Conservation (phyloP, 37 sponge, comb jelly and placozoan species). For the Crambe crambe region DNA sequence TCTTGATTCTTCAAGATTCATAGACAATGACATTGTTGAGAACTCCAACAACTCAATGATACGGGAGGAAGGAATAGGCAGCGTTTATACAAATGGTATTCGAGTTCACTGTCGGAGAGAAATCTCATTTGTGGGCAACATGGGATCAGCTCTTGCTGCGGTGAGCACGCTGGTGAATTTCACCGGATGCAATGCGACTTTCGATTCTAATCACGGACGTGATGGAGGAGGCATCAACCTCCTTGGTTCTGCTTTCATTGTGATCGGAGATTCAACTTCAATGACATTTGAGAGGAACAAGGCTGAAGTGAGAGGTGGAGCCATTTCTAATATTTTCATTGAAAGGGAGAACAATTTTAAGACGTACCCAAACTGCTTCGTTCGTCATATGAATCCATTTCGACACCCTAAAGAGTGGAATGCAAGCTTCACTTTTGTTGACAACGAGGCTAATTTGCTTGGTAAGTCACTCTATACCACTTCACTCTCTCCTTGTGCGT, state of each 20-base stretch:
- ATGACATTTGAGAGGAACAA: conserved; percentile 44
- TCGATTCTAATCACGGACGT: conserved; percentile 31
- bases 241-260: conserved; percentile 11
- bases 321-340: conserved; percentile 27
- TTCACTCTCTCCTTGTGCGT: conserved; percentile 47
- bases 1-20: neutral
- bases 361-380: conserved; percentile 36
- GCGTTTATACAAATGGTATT: neutral
- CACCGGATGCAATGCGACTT: neutral
- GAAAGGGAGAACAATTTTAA: conserved; percentile 10
- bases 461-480: conserved; percentile 49
- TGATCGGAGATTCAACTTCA: neutral
- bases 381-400: conserved; percentile 17
- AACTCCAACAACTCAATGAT: neutral
- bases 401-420: conserved; percentile 12
- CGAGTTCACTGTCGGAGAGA: neutral
- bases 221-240: conserved; percentile 69
- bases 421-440: neutral
- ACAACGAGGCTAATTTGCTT: conserved; percentile 19
- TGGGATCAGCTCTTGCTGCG: conserved; percentile 44
- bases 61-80: neutral
- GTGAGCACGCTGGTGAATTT: conserved; percentile 34
- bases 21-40: neutral
- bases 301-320: conserved; percentile 52
- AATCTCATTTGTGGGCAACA: conserved; percentile 27